Evolutionary conservation across 2,888 invertebrate species (phyloP), one percentile per base, ranked within the genome.

Genomic region (Andrena praecox): DNA sequence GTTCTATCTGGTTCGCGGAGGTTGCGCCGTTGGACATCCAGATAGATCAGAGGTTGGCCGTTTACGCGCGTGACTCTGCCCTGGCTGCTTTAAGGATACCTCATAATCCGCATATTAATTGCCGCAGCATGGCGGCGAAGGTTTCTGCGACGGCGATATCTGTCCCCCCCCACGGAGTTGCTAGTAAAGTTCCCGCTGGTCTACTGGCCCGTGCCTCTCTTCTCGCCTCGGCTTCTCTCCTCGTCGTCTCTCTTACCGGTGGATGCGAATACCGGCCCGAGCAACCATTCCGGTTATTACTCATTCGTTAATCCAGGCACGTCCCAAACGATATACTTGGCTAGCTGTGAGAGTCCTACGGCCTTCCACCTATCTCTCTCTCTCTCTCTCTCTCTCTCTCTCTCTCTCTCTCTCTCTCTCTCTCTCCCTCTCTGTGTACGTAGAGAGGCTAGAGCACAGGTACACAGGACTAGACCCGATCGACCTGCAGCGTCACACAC

Each of bases 231-330:
- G 54, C n/a, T 16, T 33, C 52, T 24, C n/a, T 10, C 12, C 27
- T 20, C 50, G 59, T 48, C n/a, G 66, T n/a, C 20, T 27, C 70
- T 12, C 54, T 35, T 33, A 27, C 60, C 42, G 48, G 56, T 69
- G 64, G 76, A 24, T 42, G 73, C 79, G 85, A 85, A 81, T 69
- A 74, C 74, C 64, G 69, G 63, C 64, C 16, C 52, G 72, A 70
- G 77, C 85, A 86, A 89, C 90, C 89, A 91, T 91, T 92, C 92
- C 87, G 87, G 89, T 92, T 92, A 92, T 92, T 92, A 92, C 92
- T 92, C 92, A 92, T 92, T 92, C 91, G 91, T 91, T 92, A 92
- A 92, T 92, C 92, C 91, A 84, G 82, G 87, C 92, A 92, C 92
- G 92, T 92, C 90, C 90, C 90, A 88, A 91, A 90, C 91, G 91